Conservation (phyloP, 2,797 vertebrate genomes). For the Miichthys miiuy region DNA sequence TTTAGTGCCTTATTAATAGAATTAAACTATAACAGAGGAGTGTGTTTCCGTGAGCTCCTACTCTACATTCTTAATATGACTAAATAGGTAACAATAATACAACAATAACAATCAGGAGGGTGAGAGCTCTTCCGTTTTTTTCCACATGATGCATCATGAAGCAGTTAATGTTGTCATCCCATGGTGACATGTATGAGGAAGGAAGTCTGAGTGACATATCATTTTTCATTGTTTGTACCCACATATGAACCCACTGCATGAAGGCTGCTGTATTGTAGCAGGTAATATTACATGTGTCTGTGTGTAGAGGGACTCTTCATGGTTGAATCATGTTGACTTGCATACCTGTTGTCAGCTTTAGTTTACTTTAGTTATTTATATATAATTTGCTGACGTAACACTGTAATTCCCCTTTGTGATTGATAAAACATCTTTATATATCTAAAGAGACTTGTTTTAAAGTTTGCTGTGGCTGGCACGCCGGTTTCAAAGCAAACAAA, state of each 20-base stretch:
- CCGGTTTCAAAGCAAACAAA: neutral
- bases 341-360: neutral
- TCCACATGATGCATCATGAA: neutral
- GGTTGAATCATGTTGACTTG: conserved; percentile 1
- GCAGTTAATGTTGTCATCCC: neutral
- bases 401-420: neutral
- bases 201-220: conserved; percentile 1
- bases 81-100: no score
- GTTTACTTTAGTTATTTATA: neutral
- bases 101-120: no score
- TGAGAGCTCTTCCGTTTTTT: no score
- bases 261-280: neutral
- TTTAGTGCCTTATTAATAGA: no score
- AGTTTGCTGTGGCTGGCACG: neutral
- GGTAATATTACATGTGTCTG: no score
- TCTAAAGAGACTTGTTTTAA: neutral
- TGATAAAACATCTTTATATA: neutral
- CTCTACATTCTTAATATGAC: no score
- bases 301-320: neutral
- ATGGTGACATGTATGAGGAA: neutral
- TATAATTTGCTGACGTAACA: neutral
- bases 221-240: neutral
- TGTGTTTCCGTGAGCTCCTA: no score
- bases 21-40: no score
- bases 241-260: neutral